phyloP scores from a whole-genome alignment of 1,140 invertebrate species.

The Caenorhabditis brenneri region DNA sequence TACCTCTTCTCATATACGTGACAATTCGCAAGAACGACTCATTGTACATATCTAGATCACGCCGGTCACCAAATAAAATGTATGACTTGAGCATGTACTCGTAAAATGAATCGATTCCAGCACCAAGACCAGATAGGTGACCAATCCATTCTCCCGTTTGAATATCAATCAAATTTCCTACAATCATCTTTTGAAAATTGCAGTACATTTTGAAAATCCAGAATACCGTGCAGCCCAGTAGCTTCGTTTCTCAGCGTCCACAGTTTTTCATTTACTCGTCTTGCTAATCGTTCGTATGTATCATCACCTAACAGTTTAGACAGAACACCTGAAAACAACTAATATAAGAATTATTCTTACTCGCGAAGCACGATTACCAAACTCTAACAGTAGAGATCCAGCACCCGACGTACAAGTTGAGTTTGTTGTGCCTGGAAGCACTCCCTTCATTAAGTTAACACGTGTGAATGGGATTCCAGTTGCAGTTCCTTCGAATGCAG shows the following conservation, averaged over 20 bases:
- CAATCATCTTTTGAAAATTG: slow-evolving; percentile 45
- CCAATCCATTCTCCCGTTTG: slow-evolving; percentile 78
- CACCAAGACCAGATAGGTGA: slow-evolving; percentile 77
- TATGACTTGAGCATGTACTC: slow-evolving; percentile 78
- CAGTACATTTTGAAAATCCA: not conserved
- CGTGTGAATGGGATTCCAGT: slow-evolving; percentile 77
- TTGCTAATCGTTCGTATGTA: slow-evolving; percentile 76
- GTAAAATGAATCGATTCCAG: slow-evolving; percentile 77
- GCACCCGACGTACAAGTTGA: slow-evolving; percentile 79
- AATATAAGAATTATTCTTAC: not conserved
- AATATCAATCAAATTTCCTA: slow-evolving; percentile 77
- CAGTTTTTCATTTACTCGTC: slow-evolving; percentile 74
- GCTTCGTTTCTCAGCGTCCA: slow-evolving; percentile 76
- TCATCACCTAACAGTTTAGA: slow-evolving; percentile 73
- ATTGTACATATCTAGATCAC: slow-evolving; percentile 76
- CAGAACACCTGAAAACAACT: not conserved
- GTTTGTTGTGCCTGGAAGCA: slow-evolving; percentile 74
- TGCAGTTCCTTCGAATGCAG: slow-evolving; percentile 76
- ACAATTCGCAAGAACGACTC: slow-evolving; percentile 76
- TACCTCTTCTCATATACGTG: slow-evolving; percentile 77
- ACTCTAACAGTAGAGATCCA: slow-evolving; percentile 77
- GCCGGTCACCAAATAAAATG: slow-evolving; percentile 77
- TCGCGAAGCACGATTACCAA: slow-evolving; percentile 72
- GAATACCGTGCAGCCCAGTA: slow-evolving; percentile 77
- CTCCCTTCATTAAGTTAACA: slow-evolving; percentile 76